Percentiles rank a stretch among this genome's conserved stretches.
Conservation (phyloP, 2,797 vertebrate species). For the Lagodon rhomboides region DNA sequence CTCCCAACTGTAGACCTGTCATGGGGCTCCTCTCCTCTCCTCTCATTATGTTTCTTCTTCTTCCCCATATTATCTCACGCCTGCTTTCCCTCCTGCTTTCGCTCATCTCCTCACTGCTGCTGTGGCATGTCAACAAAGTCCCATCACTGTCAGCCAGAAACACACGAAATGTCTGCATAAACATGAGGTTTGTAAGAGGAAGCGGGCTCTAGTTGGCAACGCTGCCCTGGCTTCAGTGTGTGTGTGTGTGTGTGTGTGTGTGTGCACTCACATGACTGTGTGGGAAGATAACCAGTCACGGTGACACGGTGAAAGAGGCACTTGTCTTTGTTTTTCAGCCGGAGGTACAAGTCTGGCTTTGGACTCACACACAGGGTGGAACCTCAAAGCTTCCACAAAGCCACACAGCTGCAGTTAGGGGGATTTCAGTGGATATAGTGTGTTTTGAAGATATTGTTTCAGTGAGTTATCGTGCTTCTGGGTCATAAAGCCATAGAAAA, state of each 20-base stretch:
- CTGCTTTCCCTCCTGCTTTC: constrained; percentile 5
- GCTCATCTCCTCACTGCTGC: constrained; percentile 1
- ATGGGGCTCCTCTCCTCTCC: constrained; percentile 14
- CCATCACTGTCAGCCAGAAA: constrained; percentile 49
- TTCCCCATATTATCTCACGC: constrained; percentile 25
- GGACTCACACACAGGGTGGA: constrained; percentile 22
- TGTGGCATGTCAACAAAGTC: constrained; percentile 40
- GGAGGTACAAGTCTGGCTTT: constrained; percentile 40
- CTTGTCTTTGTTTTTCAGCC: constrained; percentile 60
- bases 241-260: constrained; percentile 10
- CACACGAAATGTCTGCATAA: constrained; percentile 37
- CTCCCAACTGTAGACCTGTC: constrained; percentile 43
- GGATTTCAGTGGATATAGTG: constrained; percentile 33
- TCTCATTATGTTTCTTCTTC: constrained; percentile 17
- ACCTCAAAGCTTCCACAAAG: constrained; percentile 26
- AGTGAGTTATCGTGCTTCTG: constrained; percentile 16
- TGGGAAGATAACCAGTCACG: constrained; percentile 43
- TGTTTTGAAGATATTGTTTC: constrained; percentile 40
- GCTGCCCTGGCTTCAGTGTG: constrained; percentile 12
- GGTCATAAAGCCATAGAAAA: constrained; percentile 37
- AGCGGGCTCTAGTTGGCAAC: constrained; percentile 30
- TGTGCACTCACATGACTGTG: not conserved
- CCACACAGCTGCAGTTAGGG: constrained; percentile 30
- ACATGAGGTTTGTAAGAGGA: constrained; percentile 38
- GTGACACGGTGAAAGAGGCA: constrained; percentile 38